Conservation (phyloP, 2,888 invertebrate genomes). For the Eucriotettix oculatus region DNA sequence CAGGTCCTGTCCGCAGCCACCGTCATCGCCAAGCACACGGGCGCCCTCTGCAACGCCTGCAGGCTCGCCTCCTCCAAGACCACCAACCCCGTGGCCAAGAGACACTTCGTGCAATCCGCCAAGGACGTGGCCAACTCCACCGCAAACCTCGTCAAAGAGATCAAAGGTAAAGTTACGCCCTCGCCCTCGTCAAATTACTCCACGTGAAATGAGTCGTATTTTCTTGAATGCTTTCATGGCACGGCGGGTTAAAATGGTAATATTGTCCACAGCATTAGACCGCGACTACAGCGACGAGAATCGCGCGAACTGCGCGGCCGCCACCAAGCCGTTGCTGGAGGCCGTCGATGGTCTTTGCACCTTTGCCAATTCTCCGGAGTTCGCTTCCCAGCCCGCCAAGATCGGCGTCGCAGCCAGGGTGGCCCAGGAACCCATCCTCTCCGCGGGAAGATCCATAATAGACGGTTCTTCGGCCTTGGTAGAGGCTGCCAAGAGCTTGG, state of each 20-base stretch:
- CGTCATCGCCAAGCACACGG: slow-evolving; percentile 89
- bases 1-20: slow-evolving; percentile 80
- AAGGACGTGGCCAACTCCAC: slow-evolving; percentile 96
- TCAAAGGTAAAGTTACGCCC: slow-evolving; percentile 63
- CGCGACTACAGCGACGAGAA: slow-evolving; percentile 65
- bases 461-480: slow-evolving; percentile 85
- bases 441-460: slow-evolving; percentile 57
- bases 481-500: slow-evolving; percentile 73
- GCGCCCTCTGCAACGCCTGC: slow-evolving; percentile 88
- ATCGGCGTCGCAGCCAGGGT: slow-evolving; percentile 70
- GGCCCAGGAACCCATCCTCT: slow-evolving; percentile 73
- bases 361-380: slow-evolving; percentile 89
- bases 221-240: no score
- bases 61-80: slow-evolving; percentile 83
- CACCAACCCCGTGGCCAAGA: slow-evolving; percentile 76
- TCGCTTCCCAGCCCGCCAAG: slow-evolving; percentile 79
- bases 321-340: slow-evolving; percentile 71
- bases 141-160: slow-evolving; percentile 82
- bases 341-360: slow-evolving; percentile 84
- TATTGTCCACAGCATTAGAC: slow-evolving; percentile 39
- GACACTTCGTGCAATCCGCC: slow-evolving; percentile 94
- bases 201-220: no score
- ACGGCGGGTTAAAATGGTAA: background rate
- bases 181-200: no score
- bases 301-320: slow-evolving; percentile 51